Evolutionary conservation across 2,888 invertebrate species (phyloP), one percentile per base, ranked within the genome.

Genomic region (Thelaira solivaga): DNA sequence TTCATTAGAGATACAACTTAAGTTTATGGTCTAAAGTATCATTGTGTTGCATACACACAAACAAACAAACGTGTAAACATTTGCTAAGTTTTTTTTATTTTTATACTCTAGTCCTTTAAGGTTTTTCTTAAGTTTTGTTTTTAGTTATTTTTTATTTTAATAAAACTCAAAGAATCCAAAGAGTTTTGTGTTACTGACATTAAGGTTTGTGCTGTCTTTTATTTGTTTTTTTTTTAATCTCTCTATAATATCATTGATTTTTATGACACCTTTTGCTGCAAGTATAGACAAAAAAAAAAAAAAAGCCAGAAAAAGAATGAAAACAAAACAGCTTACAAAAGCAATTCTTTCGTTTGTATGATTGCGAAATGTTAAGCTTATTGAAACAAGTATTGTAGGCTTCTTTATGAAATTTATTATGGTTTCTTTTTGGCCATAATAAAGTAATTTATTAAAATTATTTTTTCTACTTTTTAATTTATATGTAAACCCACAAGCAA

Each of bases 1-100:
- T 85, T 86, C 85, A 85, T 86, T 85, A 86, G 84, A 85, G 85
- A 85, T 86, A 86, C 80, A 80, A 80, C 78, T 78, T 78, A 74
- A 78, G 78, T 78, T 78, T 78, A 74, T 74, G 74, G 69, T 69
- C 74, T 47, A 71, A 65, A 74, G 49, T 76, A 76, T 71, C 71
- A 71, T 45, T 61, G 76, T 61, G 31, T 39, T 62, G 43, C 61
- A 51, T 43, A 43, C 20, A 20, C 24, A 49, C 36, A 64, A 26
- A n/a, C 29, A 41, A 61, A 49, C 31, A 57, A 59, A 45, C 16
- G 7, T n/a, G 29, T 22, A 20, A 47, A 47, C 26, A 29, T 26
- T 2, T 24, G 24, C 47, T 39, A 20, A 11, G 39, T 68, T 57
- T 39, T 49, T 57, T 68, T 47, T 29, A 59, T 47, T 20, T n/a